phyloP scores from a whole-genome alignment of 1,140 invertebrate species.

The Neoseiulus cucumeris region DNA sequence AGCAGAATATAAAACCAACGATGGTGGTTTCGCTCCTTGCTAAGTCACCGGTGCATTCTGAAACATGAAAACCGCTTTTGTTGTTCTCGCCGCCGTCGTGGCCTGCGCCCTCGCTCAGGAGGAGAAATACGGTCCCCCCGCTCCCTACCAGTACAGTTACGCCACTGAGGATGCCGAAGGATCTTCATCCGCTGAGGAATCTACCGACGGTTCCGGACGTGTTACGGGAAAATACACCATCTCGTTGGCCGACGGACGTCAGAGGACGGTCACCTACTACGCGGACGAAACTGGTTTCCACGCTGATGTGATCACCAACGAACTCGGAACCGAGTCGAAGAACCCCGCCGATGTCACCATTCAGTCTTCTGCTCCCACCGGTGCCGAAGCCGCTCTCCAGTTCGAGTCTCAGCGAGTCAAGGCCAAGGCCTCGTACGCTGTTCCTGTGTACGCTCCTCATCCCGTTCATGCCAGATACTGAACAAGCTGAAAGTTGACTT shows the following conservation, averaged over 20 bases:
- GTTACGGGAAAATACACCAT: constrained; percentile 15
- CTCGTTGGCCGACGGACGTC: constrained; percentile 13
- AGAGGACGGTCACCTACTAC: constrained; percentile 15
- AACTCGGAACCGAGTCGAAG: constrained; percentile 10
- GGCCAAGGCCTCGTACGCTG: background rate
- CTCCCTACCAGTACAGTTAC: background rate
- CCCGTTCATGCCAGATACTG: background rate
- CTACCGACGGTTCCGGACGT: background rate
- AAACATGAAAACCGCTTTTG: background rate
- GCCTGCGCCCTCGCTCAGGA: background rate
- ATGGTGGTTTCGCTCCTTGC: no score
- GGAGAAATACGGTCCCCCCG: background rate
- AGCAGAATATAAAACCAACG: no score
- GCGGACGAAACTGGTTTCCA: constrained; percentile 20
- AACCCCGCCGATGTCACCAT: constrained; percentile 13
- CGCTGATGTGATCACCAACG: constrained; percentile 14
- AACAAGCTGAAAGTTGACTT: background rate
- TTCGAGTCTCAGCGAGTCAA: background rate
- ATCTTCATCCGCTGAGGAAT: background rate
- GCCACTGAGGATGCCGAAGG: background rate
- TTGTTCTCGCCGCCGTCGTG: background rate
- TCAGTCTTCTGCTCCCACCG: constrained; percentile 10
- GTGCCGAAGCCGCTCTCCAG: background rate
- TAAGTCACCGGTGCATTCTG: no score
- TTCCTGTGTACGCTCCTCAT: background rate